Base-by-base conservation (phyloP, 2,797 vertebrate genomes). In the Gila robusta region DNA sequence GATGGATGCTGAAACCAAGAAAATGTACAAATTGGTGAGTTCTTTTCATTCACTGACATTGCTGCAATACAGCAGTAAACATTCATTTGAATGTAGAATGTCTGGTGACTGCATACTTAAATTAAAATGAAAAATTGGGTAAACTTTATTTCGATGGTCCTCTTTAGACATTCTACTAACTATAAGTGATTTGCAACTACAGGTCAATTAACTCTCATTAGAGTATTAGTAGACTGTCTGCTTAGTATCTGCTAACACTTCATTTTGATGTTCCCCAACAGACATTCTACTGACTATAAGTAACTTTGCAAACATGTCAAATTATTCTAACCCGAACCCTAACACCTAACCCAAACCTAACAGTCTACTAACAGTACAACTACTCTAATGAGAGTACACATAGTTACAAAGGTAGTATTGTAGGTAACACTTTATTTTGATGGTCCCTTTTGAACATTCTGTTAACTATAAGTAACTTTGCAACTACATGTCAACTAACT, bases 21-120 rank as follows among this genome's bases (percentile, higher is more conserved):
- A 92, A 73, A 94, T 99, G 85, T 99, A 96, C 14, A 95, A 93
- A 85, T 92, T 95, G 97, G 98, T 99, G 90, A 91, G 93, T 83
- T 12, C 2, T 14, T 54, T 79, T 9, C 12, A 47, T 64, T n/a
- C 16, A 41, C 9, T 21, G 12, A 59, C 47, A 32, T 35, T 10
- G 19, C 2, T 21, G 26, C 41, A 74, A 21, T 11, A 14, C 32
- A 32, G 14, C 8, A 26, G 16, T 26, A 73, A 39, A 26, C 1
- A 47, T 4, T 23, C 10, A 14, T 49, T 35, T 23, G 19, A 47
- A 47, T 37, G 37, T 16, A 11, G 2, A 47, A 49, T 17, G 14
- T 49, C 37, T 59, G 56, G n/a, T 26, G 21, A 26, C n/a, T n/a
- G 23, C 8, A 0, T 59, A 62, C 23, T 26, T 59, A 1, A 47